Evolutionary conservation across 2,113 vertebrate genomes (phyloP), one percentile per base, ranked within the genome.

Genomic region (Chinchilla lanigera): DNA sequence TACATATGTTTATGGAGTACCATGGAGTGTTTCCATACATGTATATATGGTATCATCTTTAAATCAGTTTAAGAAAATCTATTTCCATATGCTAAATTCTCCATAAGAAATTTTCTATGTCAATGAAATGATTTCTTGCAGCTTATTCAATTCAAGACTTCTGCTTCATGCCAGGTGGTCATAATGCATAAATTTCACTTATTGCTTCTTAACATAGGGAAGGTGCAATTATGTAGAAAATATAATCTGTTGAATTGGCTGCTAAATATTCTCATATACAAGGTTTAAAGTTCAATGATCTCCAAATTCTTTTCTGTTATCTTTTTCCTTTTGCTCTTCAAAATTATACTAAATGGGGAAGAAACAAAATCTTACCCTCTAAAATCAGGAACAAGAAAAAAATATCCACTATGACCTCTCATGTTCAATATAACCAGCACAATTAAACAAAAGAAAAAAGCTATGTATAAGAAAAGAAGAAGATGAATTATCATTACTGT

Each of bases 191-290:
- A 69, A 91, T 89, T 95, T 90, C 24, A 52, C 50, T 92, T 47
- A 89, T 69, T 96, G 87, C 26, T 95, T 77, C 67, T 71, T 90
- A 94, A 78, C 61, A 86, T 73, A 94, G 86, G 95, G 69, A 30
- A 77, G 82, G 19, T 93, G 11, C 73, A 75, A 35, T 77, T 86
- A 83, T 73, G 47, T 90, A 95, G 86, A 97, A 95, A 97, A 83
- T 78, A 94, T 50, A 33, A 77, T 91, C 52, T 86, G 35, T 73
- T 93, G 69, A 93, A 84, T 56, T 97, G 44, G 60, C 93, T 95
- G n/a, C 87, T 50, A 85, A n/a, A 89, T 41, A 97, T 85, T 95
- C 38, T 47, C 47, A 82, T 60, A 89, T 19, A 58, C 6, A n/a
- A 91, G 0, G 10, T 30, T 96, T 96, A 95, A 89, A 94, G 78